phyloP scores from a whole-genome alignment of 2,888 invertebrate species.

The Incurvaria masculella region DNA sequence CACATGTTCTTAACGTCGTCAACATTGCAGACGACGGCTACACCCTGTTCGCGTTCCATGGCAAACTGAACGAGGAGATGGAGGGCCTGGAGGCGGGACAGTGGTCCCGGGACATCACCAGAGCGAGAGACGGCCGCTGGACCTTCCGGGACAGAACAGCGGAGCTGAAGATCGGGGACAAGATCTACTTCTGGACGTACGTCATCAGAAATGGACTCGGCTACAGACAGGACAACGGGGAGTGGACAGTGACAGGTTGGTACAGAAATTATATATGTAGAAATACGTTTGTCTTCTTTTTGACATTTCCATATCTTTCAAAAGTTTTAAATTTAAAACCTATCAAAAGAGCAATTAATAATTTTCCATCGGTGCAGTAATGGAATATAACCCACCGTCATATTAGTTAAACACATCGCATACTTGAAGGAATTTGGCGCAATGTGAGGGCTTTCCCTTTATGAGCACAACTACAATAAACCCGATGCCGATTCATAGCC shows the following conservation, averaged over 20 bases:
- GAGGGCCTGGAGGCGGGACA: constrained; percentile 65
- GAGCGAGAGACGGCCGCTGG: constrained; percentile 62
- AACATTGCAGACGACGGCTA: constrained; percentile 59
- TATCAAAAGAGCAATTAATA: too few relatives aligned
- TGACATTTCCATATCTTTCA: too few relatives aligned
- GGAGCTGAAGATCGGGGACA: constrained; percentile 61
- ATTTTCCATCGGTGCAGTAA: too few relatives aligned
- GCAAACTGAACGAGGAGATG: constrained; percentile 70
- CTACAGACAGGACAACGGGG: constrained; percentile 61
- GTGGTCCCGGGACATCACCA: constrained; percentile 62
- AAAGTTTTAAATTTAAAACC: too few relatives aligned
- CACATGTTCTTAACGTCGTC: neutral
- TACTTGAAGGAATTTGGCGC: too few relatives aligned
- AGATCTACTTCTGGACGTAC: constrained; percentile 73
- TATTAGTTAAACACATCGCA: too few relatives aligned
- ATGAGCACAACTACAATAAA: too few relatives aligned
- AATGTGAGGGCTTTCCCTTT: too few relatives aligned
- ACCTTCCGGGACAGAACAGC: constrained; percentile 60
- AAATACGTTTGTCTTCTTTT: too few relatives aligned
- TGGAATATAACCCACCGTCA: too few relatives aligned
- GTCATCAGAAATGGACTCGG: constrained; percentile 68
- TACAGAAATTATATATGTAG: too few relatives aligned
- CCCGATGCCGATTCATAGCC: too few relatives aligned
- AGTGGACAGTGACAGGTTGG: constrained; percentile 57
- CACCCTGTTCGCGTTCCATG: constrained; percentile 70